Evolutionary conservation across 2,888 invertebrate species (phyloP), one percentile per base, ranked within the genome.

Genomic region (Orchesellides sinensis): DNA sequence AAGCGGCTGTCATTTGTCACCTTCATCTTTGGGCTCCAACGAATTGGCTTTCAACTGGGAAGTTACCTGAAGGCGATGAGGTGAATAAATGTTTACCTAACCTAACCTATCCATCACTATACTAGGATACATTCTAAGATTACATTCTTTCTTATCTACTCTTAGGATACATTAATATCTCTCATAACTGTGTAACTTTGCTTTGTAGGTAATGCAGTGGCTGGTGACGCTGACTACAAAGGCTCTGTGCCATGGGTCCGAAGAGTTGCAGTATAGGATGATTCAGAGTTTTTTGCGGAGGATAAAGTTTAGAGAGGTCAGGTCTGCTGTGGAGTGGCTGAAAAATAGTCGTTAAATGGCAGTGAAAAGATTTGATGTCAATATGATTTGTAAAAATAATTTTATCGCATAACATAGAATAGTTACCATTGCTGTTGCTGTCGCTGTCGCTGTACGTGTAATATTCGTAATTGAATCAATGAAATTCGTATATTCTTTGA

Each of bases 1-100:
- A 93, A 83, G 95, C 95, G n/a, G 94, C 95, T 0, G 95, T 94
- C 87, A 91, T 95, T 63, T 92, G 94, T 89, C 94, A 95, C 89
- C 89, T 95, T 83, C 93, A 93, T 88, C 90, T 95, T 40, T 95
- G 95, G 95, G 94, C 94, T 3, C 95, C 95, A 0, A 93, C 92
- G 72, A 89, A 91, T 12, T 95, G 95, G 95, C 89, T 94, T 0
- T 88, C 89, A 17, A 90, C 89, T 12, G 85, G 40, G n/a, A 82
- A 80, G 54, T 21, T 21, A 6, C 82, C 82, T 5, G 80, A 87
- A n/a, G 87, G 88, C 40, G 86, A 86, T 23, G 88, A 89, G 85
- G 89, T 89, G 70, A 83, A 69, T 2, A 35, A 19, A 19, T 27
- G n/a, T n/a, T n/a, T n/a, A n/a, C n/a, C n/a, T n/a, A n/a, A n/a